Percentiles rank a stretch among this genome's conserved stretches.
These are phyloP conservation scores for Sebastes cheni DNA, from an alignment of 2,797 vertebrate species.

Conservation along the genomic window DNA sequence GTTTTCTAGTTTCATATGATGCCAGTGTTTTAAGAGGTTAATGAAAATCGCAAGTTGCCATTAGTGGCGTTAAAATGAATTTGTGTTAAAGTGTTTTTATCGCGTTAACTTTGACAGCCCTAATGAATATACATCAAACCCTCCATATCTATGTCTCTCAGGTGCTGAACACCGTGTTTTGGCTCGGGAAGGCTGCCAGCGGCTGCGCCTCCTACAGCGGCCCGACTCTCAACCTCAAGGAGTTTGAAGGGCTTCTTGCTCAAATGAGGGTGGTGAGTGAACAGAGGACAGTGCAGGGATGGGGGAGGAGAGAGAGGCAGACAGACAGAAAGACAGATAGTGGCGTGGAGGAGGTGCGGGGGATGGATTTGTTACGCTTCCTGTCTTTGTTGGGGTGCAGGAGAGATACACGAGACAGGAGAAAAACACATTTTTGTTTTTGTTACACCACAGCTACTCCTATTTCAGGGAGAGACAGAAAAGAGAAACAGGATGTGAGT, in stretches of 20 bases:
- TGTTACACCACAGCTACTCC: constrained; percentile 17
- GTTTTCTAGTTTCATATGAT: too few relatives aligned
- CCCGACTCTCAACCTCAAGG: constrained; percentile 91
- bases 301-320: neutral
- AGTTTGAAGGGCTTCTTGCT: constrained; percentile 94
- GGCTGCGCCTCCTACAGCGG: constrained; percentile 88
- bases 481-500: constrained; percentile 25
- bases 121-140: neutral
- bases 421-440: constrained; percentile 51
- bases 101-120: too few relatives aligned
- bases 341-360: constrained; percentile 13
- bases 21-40: too few relatives aligned
- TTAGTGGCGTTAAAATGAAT: too few relatives aligned
- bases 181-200: constrained; percentile 94
- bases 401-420: constrained; percentile 16
- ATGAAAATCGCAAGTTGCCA: too few relatives aligned
- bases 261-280: constrained; percentile 93
- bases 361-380: constrained; percentile 52
- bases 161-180: constrained; percentile 98
- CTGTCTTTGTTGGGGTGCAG: constrained; percentile 62
- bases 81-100: too few relatives aligned
- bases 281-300: neutral
- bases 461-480: constrained; percentile 16
- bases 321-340: constrained; percentile 27
- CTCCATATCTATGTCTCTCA: constrained; percentile 59